A percentile compares a stretch with the other conserved stretches of the same genome.
Conservation (phyloP, 2,113 vertebrate genomes). For the Bothrops jararaca region DNA sequence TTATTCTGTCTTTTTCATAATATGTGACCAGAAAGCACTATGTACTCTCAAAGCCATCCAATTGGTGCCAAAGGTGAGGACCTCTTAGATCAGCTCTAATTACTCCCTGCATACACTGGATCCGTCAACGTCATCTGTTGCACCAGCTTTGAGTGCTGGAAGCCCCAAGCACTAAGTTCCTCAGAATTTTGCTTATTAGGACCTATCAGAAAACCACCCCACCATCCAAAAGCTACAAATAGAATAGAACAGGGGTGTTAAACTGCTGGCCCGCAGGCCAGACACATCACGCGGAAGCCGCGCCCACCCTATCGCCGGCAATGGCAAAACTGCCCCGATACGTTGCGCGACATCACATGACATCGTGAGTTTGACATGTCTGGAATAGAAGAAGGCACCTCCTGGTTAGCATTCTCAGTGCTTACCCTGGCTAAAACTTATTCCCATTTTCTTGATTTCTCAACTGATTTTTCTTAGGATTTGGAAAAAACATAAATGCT, state of each 20-base stretch:
- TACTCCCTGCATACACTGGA: background rate
- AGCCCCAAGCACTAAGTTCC: background rate
- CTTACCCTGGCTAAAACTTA: background rate
- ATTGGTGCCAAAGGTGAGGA: slow-evolving; percentile 57
- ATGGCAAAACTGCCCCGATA: no score
- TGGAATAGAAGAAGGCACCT: background rate
- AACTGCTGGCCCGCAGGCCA: no score
- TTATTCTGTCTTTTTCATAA: background rate
- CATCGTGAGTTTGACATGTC: no score
- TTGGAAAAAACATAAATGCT: background rate
- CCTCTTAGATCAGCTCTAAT: slow-evolving; percentile 35
- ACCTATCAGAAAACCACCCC: slow-evolving; percentile 16
- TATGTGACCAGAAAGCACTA: slow-evolving; percentile 62
- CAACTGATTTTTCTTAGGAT: background rate
- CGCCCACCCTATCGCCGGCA: no score
- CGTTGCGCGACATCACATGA: no score
- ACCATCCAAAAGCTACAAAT: background rate
- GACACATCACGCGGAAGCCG: no score
- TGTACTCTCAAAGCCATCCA: slow-evolving; percentile 66
- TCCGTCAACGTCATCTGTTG: background rate
- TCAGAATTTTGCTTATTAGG: background rate
- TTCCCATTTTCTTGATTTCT: background rate
- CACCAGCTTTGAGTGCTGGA: background rate
- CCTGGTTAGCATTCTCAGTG: background rate
- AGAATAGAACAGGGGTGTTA: background rate